phyloP scores from a whole-genome alignment of 2,113 vertebrate genomes.

The Laticauda colubrina region DNA sequence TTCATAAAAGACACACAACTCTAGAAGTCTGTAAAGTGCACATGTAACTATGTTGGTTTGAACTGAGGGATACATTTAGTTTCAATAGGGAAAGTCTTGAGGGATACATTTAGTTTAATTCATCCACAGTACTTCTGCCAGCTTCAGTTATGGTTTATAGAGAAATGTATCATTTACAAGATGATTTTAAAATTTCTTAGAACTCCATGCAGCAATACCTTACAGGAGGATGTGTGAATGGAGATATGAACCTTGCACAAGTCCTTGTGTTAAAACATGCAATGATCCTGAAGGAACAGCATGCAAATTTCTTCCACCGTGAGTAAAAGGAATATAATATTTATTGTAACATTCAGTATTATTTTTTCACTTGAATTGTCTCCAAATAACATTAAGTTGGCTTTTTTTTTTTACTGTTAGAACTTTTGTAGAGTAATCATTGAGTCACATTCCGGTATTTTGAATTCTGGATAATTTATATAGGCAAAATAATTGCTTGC shows the following conservation, averaged over 20 bases:
- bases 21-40: too few species aligned
- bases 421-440: neutral
- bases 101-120: neutral
- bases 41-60: neutral
- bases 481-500: conserved; percentile 30
- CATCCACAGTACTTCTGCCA: neutral
- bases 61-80: neutral
- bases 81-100: neutral
- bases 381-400: neutral
- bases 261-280: conserved; percentile 90
- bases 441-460: conserved; percentile 1
- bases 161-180: neutral
- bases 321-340: conserved; percentile 65
- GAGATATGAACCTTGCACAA: conserved; percentile 89
- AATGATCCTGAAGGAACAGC: conserved; percentile 82
- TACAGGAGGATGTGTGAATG: conserved; percentile 96
- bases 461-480: neutral
- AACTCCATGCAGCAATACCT: conserved; percentile 86
- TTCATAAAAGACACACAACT: neutral
- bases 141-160: neutral
- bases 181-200: conserved; percentile 63
- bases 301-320: conserved; percentile 92
- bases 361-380: neutral
- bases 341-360: neutral
- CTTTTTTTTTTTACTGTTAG: neutral